phyloP scores from a whole-genome alignment of 2,888 invertebrate species.

The Cenopis cana region DNA sequence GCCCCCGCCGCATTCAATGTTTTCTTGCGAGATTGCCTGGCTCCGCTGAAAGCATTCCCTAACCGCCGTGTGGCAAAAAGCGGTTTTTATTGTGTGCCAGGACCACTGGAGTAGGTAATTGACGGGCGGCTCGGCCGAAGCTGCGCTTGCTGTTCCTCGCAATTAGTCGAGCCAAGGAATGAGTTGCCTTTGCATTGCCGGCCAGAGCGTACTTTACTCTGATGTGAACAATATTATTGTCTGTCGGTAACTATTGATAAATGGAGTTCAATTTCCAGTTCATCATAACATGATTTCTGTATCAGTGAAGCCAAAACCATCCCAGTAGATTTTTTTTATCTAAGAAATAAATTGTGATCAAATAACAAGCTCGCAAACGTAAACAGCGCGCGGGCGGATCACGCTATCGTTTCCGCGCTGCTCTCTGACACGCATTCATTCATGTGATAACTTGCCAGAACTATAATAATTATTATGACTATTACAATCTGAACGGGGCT shows the following conservation, averaged over 20 bases:
- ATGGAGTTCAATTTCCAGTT: not conserved
- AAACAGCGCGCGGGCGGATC: not conserved
- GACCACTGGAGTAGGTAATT: conserved; percentile 11
- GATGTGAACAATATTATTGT: not conserved
- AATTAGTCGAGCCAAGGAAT: not conserved
- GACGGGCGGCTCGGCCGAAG: not conserved
- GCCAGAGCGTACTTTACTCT: not conserved
- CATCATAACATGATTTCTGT: not conserved
- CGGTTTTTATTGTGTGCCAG: conserved; percentile 19
- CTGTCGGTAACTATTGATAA: not conserved
- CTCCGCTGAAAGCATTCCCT: conserved; percentile 17
- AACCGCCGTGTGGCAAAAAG: conserved; percentile 14
- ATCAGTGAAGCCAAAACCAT: not conserved
- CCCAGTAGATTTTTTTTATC: not conserved
- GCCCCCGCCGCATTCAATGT: conserved; percentile 16
- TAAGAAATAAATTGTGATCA: not conserved
- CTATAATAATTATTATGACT: not conserved
- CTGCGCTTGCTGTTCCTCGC: not conserved
- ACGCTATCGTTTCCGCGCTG: conserved; percentile 41
- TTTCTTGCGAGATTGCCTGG: conserved; percentile 24
- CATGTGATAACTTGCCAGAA: not conserved
- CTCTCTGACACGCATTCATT: conserved; percentile 12
- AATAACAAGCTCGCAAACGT: not conserved
- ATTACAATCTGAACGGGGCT: not conserved
- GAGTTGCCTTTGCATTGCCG: not conserved